Percentiles rank a stretch among this genome's conserved stretches.
Conservation (phyloP, 2,888 invertebrate species). For the Anagyrus pseudococci region DNA sequence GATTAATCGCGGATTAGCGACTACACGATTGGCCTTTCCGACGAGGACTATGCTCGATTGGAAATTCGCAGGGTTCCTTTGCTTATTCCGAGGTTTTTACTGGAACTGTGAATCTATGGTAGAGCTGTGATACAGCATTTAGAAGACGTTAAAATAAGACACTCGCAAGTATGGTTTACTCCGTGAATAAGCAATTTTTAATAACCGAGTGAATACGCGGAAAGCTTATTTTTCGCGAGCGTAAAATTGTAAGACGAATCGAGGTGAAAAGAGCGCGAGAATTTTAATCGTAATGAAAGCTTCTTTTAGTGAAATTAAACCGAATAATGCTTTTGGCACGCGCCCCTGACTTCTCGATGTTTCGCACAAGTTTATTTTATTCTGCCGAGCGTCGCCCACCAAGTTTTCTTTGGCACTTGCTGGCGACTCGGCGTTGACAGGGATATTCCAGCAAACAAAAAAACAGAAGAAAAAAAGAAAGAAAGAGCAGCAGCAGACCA, state of each 20-base stretch:
- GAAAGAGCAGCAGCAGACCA: neutral
- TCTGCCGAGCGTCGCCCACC: slow-evolving; percentile 26
- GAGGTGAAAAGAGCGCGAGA: slow-evolving; percentile 1
- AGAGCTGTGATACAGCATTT: too few species aligned
- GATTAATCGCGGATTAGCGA: neutral
- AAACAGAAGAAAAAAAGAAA: neutral
- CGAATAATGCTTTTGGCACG: slow-evolving; percentile 35
- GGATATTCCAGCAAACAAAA: neutral
- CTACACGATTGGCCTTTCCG: neutral
- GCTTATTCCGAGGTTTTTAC: too few species aligned
- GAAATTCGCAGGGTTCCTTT: too few species aligned
- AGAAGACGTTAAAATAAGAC: too few species aligned
- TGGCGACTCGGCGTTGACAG: neutral
- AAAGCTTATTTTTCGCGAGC: too few species aligned
- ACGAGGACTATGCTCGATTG: too few species aligned
- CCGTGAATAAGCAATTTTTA: too few species aligned
- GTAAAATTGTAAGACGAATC: too few species aligned
- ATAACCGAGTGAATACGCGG: too few species aligned
- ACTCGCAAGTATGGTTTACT: too few species aligned
- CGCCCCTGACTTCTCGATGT: slow-evolving; percentile 19
- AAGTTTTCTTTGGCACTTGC: slow-evolving; percentile 15
- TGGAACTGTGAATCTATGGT: too few species aligned
- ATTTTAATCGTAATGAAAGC: slow-evolving; percentile 35
- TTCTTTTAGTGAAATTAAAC: slow-evolving; percentile 37
- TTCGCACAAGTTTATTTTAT: slow-evolving; percentile 42